Conservation (phyloP, 2,113 vertebrate genomes). For the Tricholaema leucomelas region DNA sequence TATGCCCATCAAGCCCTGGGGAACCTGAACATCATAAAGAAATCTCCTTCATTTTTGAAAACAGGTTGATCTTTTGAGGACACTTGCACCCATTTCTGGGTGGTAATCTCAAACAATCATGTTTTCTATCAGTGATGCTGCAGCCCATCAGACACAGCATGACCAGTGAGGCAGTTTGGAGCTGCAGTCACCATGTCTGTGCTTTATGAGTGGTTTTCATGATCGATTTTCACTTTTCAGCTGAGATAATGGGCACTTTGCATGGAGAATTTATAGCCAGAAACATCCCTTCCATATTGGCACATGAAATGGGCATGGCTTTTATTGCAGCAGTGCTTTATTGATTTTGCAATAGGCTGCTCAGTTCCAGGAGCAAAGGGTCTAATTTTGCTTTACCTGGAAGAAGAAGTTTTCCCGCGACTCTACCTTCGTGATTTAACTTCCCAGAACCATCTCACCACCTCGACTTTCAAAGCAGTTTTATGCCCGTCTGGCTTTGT, state of each 20-base stretch:
- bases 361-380: neutral
- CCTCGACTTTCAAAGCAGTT: neutral
- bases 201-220: neutral
- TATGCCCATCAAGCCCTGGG: fast-evolving
- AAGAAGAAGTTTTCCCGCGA: neutral
- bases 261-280: neutral
- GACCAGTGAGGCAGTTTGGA: neutral
- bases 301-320: neutral
- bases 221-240: neutral
- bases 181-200: neutral
- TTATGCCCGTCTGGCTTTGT: neutral
- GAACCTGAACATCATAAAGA: no score
- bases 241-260: neutral
- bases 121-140: fast-evolving
- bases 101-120: neutral
- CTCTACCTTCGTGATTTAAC: neutral
- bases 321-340: neutral
- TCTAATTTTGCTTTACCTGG: neutral
- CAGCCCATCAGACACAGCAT: fast-evolving
- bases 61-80: fast-evolving
- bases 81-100: neutral
- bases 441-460: neutral
- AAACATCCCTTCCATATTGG: neutral
- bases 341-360: neutral
- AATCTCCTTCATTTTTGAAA: neutral